Base-by-base conservation (phyloP, 1,140 invertebrate genomes). In the Bathynomus jamesi region DNA sequence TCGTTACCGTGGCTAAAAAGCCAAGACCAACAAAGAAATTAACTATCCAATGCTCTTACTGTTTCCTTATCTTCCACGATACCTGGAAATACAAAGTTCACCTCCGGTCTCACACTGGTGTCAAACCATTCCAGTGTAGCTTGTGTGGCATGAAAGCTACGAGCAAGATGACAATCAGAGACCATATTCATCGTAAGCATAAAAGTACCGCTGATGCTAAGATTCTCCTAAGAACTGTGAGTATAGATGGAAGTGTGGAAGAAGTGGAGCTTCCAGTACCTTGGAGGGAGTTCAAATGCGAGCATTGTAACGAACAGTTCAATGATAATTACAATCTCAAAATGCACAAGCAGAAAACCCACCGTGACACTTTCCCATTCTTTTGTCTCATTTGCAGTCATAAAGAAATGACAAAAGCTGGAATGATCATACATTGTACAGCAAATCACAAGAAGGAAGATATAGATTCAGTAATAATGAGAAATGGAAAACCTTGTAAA, bases 81-180 rank as follows among this genome's bases (percentile, higher is more conserved):
- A 77, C 70, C n/a, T 77, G 76, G 76, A 77, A 77, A 29, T 77
- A 77, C 28, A 77, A 74, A 29, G 77, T 83, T 4, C 83, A 84
- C 70, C 77, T 82, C 67, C 75, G 83, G 63, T 81, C 80, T 17
- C 83, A 84, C 71, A 84, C 83, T 3, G 82, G 82, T 25, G 79
- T 80, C 27, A 81, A 81, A 70, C 79, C 79, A 0, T 82, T 79
- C 64, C 72, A 75, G 17, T 82, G 81, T 72, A 75, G 75, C n/a
- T 40, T 75, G 53, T 81, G 80, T 69, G 73, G 30, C 28, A 84
- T 82, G 46, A 66, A 66, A 61, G 76, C 76, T 10, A 74, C 76
- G 24, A 83, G 83, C 67, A 83, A 84, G 75, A 84, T 84, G 77
- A 83, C 83, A 17, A 72, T 84, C 11, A 77, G 83, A 25, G 78